phyloP scores from a whole-genome alignment of 2,888 invertebrate genomes.

The Lapara coniferarum region DNA sequence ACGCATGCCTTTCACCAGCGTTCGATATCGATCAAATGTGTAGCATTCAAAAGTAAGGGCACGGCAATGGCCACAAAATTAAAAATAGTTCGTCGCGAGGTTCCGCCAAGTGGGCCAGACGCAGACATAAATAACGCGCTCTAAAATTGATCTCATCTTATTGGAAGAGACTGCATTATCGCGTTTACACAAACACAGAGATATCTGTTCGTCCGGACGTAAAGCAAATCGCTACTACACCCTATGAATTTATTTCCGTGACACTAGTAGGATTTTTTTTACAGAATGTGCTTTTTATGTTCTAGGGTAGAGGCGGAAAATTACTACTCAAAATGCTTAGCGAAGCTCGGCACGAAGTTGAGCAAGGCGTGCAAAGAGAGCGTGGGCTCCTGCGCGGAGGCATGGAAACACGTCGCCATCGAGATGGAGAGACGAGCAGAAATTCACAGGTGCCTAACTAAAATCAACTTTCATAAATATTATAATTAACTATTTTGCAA shows the following conservation, averaged over 20 bases:
- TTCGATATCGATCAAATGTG: constrained; percentile 38
- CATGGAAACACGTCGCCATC: constrained; percentile 95
- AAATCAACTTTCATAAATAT: background rate
- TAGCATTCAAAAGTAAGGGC: constrained; percentile 53
- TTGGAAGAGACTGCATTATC: constrained; percentile 53
- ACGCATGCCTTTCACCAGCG: constrained; percentile 44
- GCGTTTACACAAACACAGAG: constrained; percentile 49
- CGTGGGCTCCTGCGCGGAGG: constrained; percentile 91
- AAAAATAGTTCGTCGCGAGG: constrained; percentile 67
- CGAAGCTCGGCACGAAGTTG: constrained; percentile 93
- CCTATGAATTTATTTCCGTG: constrained; percentile 42
- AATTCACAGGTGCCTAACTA: constrained; percentile 86
- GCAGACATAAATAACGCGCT: constrained; percentile 58
- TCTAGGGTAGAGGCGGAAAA: constrained; percentile 95
- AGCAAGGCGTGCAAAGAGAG: constrained; percentile 92
- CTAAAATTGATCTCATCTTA: constrained; percentile 50
- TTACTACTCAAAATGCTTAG: constrained; percentile 94
- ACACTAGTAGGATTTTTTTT: constrained; percentile 34
- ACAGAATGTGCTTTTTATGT: constrained; percentile 43
- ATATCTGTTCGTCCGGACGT: constrained; percentile 38
- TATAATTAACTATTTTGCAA: constrained; percentile 16
- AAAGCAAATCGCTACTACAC: constrained; percentile 47
- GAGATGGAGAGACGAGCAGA: constrained; percentile 97
- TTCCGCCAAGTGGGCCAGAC: constrained; percentile 69
- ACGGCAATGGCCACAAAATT: constrained; percentile 67